Evolutionary conservation across 2,888 invertebrate species (phyloP), one percentile per base, ranked within the genome.

Genomic region (Theretra japonica): DNA sequence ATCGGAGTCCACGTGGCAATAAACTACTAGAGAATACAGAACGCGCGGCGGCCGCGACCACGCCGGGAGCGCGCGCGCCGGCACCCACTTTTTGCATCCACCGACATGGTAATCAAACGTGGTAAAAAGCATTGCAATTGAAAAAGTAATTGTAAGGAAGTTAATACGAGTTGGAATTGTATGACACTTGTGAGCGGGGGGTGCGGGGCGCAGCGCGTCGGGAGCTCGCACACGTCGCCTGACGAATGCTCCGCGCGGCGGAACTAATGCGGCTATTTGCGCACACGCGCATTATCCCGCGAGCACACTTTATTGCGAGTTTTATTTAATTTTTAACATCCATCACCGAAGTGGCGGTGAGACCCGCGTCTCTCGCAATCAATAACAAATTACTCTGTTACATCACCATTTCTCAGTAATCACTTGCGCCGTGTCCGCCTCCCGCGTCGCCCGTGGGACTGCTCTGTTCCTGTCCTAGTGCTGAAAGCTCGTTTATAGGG

Each of bases 241-340:
- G 88, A 87, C 90, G 86, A 89, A 90, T 90, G 84, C 83, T 83
- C 78, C 75, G 83, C 82, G 62, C 56, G 30, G 86, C 84, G 87
- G 84, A 85, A 85, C 88, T 77, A 88, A 88, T 86, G 77, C 76
- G 72, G 75, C 75, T 74, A 76, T 78, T 65, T 80, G 74, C 80
- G 81, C 82, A 79, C 79, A 74, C 79, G 80, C 79, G 75, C 83
- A 80, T 79, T 79, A 79, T 53, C 70, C 78, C 78, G 75, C 82
- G 80, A 80, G 80, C 80, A 80, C 82, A 79, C 80, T 83, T 83
- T 83, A 83, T 84, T 81, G 79, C 81, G 74, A 72, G 72, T 72
- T 73, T 76, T 70, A 62, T 73, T 76, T 70, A 62, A 70, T 70
- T 70, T 70, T 70, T 65, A 71, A 71, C 70, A 30, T 71, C 56